Evolutionary conservation across 1,140 invertebrate genomes (phyloP).

Genomic region (Microplitis demolitor): DNA sequence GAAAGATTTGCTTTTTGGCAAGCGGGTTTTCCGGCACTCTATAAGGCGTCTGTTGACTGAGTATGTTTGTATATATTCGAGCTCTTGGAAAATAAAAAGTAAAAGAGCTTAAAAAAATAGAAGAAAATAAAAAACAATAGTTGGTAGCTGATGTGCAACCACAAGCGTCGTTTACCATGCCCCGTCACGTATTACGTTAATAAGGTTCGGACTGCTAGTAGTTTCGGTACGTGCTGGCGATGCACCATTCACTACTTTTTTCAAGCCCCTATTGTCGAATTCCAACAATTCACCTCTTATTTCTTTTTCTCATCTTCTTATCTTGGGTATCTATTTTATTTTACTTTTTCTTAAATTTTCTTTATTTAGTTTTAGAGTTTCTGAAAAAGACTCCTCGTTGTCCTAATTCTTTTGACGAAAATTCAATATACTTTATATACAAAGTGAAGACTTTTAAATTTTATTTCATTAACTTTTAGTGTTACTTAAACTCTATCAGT

Average conservation of each 20-base stretch:
- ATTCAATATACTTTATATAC: too few relatives aligned
- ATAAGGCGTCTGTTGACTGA: constrained; percentile 17
- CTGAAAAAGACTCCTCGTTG: background rate
- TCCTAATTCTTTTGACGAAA: too few relatives aligned
- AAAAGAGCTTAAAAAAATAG: background rate
- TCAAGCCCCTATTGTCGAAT: constrained; percentile 20
- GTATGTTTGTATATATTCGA: background rate
- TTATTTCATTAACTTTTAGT: too few relatives aligned
- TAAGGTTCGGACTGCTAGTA: constrained; percentile 26
- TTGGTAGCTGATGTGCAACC: constrained; percentile 21
- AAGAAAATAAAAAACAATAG: constrained; percentile 1
- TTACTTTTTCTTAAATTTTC: background rate
- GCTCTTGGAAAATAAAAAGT: background rate
- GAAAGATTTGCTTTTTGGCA: constrained; percentile 28
- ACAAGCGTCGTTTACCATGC: constrained; percentile 26
- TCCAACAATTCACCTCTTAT: background rate
- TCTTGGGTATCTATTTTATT: too few relatives aligned
- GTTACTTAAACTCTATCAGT: too few relatives aligned
- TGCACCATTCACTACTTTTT: constrained; percentile 12
- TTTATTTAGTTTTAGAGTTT: background rate
- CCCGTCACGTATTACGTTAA: constrained; percentile 29
- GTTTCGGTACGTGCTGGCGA: constrained; percentile 23
- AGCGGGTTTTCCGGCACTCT: background rate
- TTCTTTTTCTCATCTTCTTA: background rate
- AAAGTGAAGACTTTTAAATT: too few relatives aligned